Evolutionary conservation across 2,797 vertebrate genomes (phyloP).

Genomic region (Erpetoichthys calabaricus): DNA sequence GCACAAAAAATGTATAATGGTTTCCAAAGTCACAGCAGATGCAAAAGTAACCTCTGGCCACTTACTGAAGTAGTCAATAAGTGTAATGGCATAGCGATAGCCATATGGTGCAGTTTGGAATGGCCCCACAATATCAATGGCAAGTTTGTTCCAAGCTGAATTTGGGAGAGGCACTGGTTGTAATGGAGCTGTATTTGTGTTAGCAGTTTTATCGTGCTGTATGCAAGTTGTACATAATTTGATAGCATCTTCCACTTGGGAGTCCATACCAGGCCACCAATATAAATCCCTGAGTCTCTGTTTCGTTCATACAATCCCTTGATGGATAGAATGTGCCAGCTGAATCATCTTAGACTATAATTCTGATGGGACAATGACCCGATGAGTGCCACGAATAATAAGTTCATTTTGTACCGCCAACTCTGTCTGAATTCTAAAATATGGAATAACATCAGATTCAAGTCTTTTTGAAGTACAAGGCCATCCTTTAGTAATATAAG

Average conservation of each 20-base stretch:
- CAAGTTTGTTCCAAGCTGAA: too few species aligned
- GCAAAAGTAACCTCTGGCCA: too few species aligned
- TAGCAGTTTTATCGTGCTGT: constrained; percentile 10
- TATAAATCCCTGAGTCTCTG: too few species aligned
- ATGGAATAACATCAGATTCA: not conserved
- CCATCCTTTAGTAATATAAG: constrained; percentile 4
- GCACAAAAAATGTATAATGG: too few species aligned
- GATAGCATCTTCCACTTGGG: constrained; percentile 1
- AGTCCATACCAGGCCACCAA: constrained; percentile 2
- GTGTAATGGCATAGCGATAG: too few species aligned
- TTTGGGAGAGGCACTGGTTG: constrained; percentile 8
- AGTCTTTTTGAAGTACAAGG: constrained; percentile 5
- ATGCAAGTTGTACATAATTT: constrained; percentile 9
- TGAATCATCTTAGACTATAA: not conserved
- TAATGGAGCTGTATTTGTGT: constrained; percentile 6
- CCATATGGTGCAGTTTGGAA: too few species aligned
- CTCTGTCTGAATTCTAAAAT: constrained; percentile 2
- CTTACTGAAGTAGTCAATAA: too few species aligned
- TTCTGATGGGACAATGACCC: not conserved
- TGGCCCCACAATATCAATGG: too few species aligned
- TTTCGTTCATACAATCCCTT: constrained; percentile 11
- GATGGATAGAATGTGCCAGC: constrained; percentile 7
- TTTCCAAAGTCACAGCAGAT: too few species aligned
- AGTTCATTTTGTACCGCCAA: constrained; percentile 7
- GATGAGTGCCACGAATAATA: not conserved